A percentile compares a stretch with the other conserved stretches of the same genome.
Evolutionary conservation across 2,113 vertebrate species (phyloP).

Genomic region (Corythaixoides concolor): DNA sequence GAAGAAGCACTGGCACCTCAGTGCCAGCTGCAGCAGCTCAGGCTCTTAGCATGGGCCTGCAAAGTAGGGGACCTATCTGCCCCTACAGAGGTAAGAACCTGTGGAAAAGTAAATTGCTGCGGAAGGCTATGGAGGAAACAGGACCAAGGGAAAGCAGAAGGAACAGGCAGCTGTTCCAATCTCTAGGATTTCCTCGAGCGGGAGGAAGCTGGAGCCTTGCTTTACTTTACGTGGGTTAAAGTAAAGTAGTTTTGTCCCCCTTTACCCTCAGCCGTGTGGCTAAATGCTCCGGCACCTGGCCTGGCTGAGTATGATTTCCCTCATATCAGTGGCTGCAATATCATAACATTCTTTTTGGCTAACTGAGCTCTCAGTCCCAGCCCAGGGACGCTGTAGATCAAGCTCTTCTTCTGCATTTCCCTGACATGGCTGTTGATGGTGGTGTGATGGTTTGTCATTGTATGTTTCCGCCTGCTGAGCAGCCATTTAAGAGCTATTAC

Average conservation of each 20-base stretch:
- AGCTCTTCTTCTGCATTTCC: neutral
- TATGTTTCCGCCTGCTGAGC: neutral
- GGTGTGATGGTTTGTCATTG: neutral
- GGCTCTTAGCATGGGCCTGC: neutral
- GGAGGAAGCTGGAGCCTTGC: neutral
- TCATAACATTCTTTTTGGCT: neutral
- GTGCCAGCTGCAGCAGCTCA: neutral
- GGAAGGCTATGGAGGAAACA: neutral
- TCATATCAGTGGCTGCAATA: neutral
- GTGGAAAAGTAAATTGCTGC: neutral
- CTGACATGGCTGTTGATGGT: neutral
- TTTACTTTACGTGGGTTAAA: neutral
- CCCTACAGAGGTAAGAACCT: neutral
- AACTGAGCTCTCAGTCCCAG: neutral
- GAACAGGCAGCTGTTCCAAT: neutral
- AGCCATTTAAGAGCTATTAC: conserved; percentile 1
- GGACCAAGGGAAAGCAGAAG: neutral
- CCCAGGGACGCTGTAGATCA: conserved; percentile 16
- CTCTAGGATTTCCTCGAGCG: neutral
- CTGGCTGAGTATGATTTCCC: neutral
- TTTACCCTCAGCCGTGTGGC: neutral
- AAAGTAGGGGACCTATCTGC: neutral
- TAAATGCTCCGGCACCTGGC: neutral
- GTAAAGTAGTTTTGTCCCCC: neutral
- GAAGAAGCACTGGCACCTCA: neutral